Evolutionary conservation across 2,888 invertebrate species (phyloP), one percentile per base, ranked within the genome.

Genomic region (Chelonus formosanus): DNA sequence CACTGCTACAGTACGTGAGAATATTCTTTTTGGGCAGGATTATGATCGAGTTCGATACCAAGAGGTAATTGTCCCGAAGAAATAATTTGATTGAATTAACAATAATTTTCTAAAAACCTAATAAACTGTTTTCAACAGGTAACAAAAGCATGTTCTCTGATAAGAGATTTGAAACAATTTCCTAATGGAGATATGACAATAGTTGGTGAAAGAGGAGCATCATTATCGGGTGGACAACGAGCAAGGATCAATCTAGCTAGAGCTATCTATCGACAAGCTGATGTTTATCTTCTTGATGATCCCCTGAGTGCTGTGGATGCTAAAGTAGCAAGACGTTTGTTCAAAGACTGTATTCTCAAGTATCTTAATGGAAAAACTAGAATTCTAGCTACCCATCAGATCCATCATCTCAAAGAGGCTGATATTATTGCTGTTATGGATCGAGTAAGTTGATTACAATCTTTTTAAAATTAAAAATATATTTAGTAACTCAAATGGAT

Each of bases 251-350:
- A 92, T 81, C 85, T 95, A 48, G 93, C 92, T 0, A 86, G 94
- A 75, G 90, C 92, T 3, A 86, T 94, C 54, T 94, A 94, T 78
- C 89, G 89, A 75, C 87, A 91, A 72, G 92, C 93, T 0, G 94
- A 94, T 76, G 87, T 94, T 48, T 94, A 93, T 77, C 84, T 94
- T 52, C 82, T 94, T 55, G 94, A 95, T 76, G 94, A 95, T 82
- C 94, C 94, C 0, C 84, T 95, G 34, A 92, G 92, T 47, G 94
- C 94, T 0, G 94, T 94, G 0, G 95, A 95, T 77, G 87, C 92
- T 0, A 89, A 90, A 65, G 94, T 94, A 0, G 92, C 92, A 0
- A 87, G 89, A 59, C 89, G 91, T 74, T 83, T 92, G 4, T 94
- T 93, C 80, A 89, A 92, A 48, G 88, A 89, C 76, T 94, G 93